These are phyloP conservation scores for Nephotettix cincticeps DNA, from an alignment of 1,140 invertebrate species.

Conservation along the genomic window DNA sequence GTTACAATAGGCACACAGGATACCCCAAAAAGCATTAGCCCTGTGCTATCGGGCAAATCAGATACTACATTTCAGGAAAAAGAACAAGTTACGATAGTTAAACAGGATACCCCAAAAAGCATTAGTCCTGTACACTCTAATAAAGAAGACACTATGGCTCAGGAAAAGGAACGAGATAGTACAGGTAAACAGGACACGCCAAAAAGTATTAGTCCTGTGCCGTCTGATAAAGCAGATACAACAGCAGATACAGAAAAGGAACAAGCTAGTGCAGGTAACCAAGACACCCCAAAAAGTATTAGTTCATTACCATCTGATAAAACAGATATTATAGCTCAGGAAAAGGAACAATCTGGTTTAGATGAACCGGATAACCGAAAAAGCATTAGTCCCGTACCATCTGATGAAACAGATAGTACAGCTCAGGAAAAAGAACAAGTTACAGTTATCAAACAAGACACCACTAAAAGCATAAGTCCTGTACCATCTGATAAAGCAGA, in stretches of 20 bases:
- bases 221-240: neutral
- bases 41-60: too few species aligned
- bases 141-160: too few species aligned
- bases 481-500: neutral
- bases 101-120: slow-evolving; percentile 6
- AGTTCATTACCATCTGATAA: slow-evolving; percentile 3
- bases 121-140: slow-evolving; percentile 24
- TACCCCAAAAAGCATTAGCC: neutral
- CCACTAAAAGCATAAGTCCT: neutral
- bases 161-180: too few species aligned
- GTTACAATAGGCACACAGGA: too few species aligned
- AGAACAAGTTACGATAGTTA: too few species aligned
- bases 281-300: slow-evolving; percentile 7
- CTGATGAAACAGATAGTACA: too few species aligned
- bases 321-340: neutral
- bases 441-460: too few species aligned
- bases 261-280: neutral
- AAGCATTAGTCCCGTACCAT: neutral
- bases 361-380: neutral
- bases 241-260: neutral
- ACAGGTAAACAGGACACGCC: neutral
- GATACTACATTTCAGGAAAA: too few species aligned
- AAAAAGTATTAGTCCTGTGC: neutral
- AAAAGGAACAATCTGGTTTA: neutral
- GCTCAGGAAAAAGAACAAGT: too few species aligned